phyloP scores from a whole-genome alignment of 2,113 vertebrate genomes.

The Anolis carolinensis region DNA sequence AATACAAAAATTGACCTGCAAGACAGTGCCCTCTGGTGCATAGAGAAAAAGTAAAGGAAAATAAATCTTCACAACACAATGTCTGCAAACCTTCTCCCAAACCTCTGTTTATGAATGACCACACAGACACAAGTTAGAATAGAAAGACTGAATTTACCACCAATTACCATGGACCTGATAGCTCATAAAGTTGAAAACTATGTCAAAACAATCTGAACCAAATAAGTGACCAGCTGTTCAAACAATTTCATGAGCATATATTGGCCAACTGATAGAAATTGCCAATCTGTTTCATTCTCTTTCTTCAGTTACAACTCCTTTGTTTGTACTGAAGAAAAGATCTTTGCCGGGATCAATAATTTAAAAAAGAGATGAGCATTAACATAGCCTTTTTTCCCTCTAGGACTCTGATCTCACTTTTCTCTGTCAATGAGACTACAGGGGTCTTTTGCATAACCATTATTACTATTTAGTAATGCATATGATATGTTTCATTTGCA shows the following conservation, averaged over 20 bases:
- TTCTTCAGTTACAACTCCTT: not conserved
- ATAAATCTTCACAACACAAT: conserved; percentile 4
- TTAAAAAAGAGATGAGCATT: not conserved
- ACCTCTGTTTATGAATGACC: not conserved
- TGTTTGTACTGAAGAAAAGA: not conserved
- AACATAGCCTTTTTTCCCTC: not conserved
- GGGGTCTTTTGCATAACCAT: not conserved
- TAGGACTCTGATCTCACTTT: not conserved
- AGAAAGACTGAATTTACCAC: not conserved
- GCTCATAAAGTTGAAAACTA: not conserved
- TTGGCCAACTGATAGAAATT: not conserved
- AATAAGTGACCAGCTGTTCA: not conserved
- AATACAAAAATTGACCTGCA: conserved; percentile 66
- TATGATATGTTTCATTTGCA: not conserved
- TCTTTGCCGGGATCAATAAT: not conserved
- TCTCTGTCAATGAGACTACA: not conserved
- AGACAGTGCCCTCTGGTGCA: conserved; percentile 76
- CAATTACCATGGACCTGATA: not conserved
- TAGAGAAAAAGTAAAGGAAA: conserved; percentile 55
- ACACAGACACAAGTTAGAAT: not conserved
- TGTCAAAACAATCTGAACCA: not conserved
- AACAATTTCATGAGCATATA: not conserved
- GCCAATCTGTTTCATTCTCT: not conserved
- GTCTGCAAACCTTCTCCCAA: not conserved
- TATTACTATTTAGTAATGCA: not conserved